A percentile compares a stretch with the other conserved stretches of the same genome.
phyloP scores from a whole-genome alignment of 2,888 invertebrate genomes.

The Incurvaria masculella region DNA sequence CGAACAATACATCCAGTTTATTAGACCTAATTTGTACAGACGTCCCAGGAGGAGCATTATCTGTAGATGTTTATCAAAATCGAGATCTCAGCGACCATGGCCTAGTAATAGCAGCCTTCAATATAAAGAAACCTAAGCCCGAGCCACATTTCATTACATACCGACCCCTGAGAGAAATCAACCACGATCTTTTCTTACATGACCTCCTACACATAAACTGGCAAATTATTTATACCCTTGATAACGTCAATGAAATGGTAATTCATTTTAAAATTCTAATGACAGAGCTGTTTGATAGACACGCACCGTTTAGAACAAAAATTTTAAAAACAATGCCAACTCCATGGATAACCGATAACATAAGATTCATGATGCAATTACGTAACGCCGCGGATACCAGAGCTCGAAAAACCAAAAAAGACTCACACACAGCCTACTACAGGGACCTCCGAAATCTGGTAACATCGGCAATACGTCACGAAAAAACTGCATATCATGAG shows the following conservation, averaged over 20 bases:
- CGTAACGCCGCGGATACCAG: not conserved
- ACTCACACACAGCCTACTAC: not conserved
- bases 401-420: not conserved
- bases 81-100: not conserved
- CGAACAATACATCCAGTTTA: not conserved
- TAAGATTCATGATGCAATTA: not conserved
- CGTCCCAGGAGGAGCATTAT: not conserved
- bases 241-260: not conserved
- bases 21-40: not conserved
- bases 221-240: no score
- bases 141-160: no score
- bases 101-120: not conserved
- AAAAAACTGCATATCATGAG: not conserved
- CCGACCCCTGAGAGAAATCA: no score
- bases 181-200: no score
- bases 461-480: not conserved
- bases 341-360: conserved; percentile 3
- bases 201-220: no score
- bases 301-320: not conserved
- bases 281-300: not conserved
- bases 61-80: not conserved
- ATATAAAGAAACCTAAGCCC: not conserved
- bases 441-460: not conserved
- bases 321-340: not conserved
- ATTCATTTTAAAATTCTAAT: not conserved